Conservation (phyloP, 2,797 vertebrate species). For the Esox masquinongy region DNA sequence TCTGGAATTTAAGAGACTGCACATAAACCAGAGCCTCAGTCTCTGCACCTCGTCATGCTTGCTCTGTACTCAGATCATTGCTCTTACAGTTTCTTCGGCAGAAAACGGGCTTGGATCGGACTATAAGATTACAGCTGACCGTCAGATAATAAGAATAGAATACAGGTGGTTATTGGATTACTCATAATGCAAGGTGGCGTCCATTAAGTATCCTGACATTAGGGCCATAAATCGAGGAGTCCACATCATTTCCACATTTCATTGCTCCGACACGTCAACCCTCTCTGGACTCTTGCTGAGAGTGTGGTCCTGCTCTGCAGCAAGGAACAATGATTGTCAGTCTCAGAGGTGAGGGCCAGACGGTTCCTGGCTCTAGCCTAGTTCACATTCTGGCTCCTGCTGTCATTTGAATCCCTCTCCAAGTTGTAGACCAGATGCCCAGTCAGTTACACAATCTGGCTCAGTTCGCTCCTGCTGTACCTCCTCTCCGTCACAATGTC, state of each 20-base stretch:
- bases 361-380: background rate
- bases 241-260: too few species aligned
- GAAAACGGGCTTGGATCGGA: background rate
- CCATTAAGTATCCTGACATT: too few species aligned
- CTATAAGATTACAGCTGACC: background rate
- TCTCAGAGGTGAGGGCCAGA: background rate
- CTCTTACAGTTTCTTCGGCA: background rate
- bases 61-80: slow-evolving; percentile 1
- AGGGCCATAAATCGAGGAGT: too few species aligned
- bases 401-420: background rate
- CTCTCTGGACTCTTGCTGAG: too few species aligned
- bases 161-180: background rate
- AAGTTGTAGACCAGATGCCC: background rate
- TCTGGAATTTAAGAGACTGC: background rate
- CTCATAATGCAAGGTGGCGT: too few species aligned
- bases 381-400: background rate
- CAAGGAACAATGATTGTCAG: too few species aligned
- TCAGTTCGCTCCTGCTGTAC: background rate
- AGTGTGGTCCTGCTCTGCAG: too few species aligned
- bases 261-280: too few species aligned
- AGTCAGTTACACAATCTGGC: background rate
- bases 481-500: background rate
- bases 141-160: background rate
- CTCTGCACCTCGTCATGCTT: background rate
- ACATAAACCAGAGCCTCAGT: background rate